phyloP scores from a whole-genome alignment of 2,888 invertebrate genomes.

The Scaeva pyrastri region DNA sequence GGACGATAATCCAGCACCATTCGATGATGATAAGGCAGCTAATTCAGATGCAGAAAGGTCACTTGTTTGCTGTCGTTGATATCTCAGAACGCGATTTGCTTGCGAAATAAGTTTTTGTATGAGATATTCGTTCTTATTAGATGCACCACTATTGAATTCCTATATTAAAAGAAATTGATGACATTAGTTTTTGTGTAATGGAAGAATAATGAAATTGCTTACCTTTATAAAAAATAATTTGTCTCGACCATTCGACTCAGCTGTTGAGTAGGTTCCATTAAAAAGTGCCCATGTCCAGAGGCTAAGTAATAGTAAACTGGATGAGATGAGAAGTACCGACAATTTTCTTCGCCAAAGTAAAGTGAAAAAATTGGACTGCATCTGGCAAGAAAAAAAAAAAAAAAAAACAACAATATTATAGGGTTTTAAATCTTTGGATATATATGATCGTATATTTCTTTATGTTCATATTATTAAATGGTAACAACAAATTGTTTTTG shows the following conservation, averaged over 20 bases:
- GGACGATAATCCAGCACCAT: slow-evolving; percentile 46
- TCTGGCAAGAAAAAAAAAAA: slow-evolving; percentile 78
- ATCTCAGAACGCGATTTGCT: slow-evolving; percentile 82
- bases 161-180: neutral
- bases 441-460: too few relatives aligned
- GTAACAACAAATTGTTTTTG: too few relatives aligned
- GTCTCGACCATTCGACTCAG: slow-evolving; percentile 56
- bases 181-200: neutral
- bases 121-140: slow-evolving; percentile 81
- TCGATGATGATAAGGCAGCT: slow-evolving; percentile 59
- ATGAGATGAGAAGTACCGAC: slow-evolving; percentile 81
- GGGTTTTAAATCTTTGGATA: too few relatives aligned
- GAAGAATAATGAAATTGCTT: slow-evolving; percentile 16
- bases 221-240: slow-evolving; percentile 73
- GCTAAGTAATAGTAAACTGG: slow-evolving; percentile 80
- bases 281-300: slow-evolving; percentile 84
- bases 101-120: slow-evolving; percentile 83
- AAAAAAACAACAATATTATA: neutral
- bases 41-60: slow-evolving; percentile 63
- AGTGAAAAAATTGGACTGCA: slow-evolving; percentile 83
- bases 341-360: slow-evolving; percentile 83
- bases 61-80: slow-evolving; percentile 77
- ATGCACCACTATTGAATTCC: slow-evolving; percentile 75
- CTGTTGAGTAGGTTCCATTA: slow-evolving; percentile 77
- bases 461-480: too few relatives aligned